phyloP scores from a whole-genome alignment of 2,888 invertebrate species.

The Mesorhabditis belari region DNA sequence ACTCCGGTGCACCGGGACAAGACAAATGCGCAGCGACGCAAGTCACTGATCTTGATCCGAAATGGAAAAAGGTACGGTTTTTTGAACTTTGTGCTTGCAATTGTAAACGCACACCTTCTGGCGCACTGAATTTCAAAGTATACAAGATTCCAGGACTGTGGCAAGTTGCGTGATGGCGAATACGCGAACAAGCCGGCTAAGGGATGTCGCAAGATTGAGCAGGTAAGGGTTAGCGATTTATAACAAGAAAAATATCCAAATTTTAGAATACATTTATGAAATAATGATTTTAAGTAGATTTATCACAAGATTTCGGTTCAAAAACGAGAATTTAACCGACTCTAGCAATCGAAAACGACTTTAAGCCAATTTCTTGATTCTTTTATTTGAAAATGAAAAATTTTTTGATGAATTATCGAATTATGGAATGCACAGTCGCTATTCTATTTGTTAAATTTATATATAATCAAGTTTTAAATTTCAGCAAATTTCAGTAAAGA shows the following conservation, averaged over 20 bases:
- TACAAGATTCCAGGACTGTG: conserved; percentile 24
- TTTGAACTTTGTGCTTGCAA: neutral
- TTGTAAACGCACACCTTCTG: neutral
- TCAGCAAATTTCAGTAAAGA: conserved; percentile 34
- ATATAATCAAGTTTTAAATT: neutral
- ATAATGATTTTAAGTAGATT: neutral
- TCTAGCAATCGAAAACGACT: neutral
- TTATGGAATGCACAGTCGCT: neutral
- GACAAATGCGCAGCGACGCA: conserved; percentile 29
- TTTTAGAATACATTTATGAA: neutral
- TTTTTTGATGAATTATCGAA: too few relatives aligned
- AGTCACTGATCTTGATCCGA: conserved; percentile 11
- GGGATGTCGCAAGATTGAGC: conserved; percentile 46
- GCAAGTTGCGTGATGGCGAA: conserved; percentile 26
- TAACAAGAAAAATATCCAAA: neutral
- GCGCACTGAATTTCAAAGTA: neutral
- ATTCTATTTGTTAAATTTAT: neutral
- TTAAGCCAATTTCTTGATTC: conserved; percentile 1
- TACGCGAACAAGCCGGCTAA: conserved; percentile 25
- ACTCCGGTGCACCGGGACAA: conserved; percentile 23
- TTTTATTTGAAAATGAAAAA: too few relatives aligned
- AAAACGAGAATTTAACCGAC: neutral
- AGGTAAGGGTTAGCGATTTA: conserved; percentile 14
- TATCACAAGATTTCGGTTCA: neutral
- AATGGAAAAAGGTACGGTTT: conserved; percentile 26